Base-by-base conservation (phyloP, 2,888 invertebrate genomes). In the Acrobasis suavella region DNA sequence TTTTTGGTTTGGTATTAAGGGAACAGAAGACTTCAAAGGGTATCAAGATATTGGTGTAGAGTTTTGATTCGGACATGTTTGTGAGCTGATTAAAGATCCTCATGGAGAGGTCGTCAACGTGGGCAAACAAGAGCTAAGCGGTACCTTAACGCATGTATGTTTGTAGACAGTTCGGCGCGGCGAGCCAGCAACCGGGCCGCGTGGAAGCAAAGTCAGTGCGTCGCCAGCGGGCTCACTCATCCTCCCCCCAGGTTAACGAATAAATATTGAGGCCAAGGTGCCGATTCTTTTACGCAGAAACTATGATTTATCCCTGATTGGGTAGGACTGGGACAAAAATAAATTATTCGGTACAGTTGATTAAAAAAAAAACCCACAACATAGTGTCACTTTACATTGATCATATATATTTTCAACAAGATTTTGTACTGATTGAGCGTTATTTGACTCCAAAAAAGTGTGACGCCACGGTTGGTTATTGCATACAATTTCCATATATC, bases 151-250 rank as follows among this genome's bases (percentile, higher is more conserved):
- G 94, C 94, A 94, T 94, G 94, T 94, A 93, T 94, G 93, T 94
- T 95, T 96, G 95, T 96, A 96, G 96, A 96, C 96, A 96, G 96
- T 96, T 96, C 96, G 96, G 94, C 96, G 96, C 95, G 96, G 95
- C 95, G 95, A 95, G 94, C 95, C 95, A 95, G 95, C 93, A 91
- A 84, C 85, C 95, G 96, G 94, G 95, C 95, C 94, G 96, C 96
- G 95, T 96, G 96, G 96, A 95, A 95, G 94, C 96, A 96, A 94
- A 95, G 95, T 93, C 96, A 96, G 93, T 96, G 96, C 94, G 95
- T 96, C 94, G 94, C 95, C 93, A 95, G 95, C 90, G 95, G 95
- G 70, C 87, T 92, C 90, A 91, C 87, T 81, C 91, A 91, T 83
- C 87, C 87, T 86, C 83, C 89, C 85, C 83, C 92, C 73, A 91